phyloP scores from a whole-genome alignment of 2,113 vertebrate species.

The Neopipo cinnamomea region DNA sequence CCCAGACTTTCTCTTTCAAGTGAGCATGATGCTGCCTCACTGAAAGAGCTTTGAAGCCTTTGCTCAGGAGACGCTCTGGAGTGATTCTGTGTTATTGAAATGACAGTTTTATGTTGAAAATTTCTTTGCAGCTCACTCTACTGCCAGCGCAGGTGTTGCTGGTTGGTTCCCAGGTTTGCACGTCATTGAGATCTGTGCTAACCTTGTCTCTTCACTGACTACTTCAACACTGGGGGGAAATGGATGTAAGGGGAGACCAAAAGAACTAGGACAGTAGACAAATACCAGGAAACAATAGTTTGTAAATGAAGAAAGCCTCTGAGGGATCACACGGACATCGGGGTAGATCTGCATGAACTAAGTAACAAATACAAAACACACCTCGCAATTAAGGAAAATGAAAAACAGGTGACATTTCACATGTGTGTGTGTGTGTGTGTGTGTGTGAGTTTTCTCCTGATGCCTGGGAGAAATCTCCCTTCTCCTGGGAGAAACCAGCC shows the following conservation, averaged over 20 bases:
- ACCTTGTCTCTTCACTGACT: not conserved
- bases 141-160: not conserved
- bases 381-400: constrained; percentile 6
- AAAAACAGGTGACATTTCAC: not conserved
- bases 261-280: not conserved
- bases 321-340: not conserved
- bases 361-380: not conserved
- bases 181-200: not conserved
- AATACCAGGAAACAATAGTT: not conserved
- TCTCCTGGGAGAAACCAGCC: not conserved
- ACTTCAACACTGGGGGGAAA: not conserved
- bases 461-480: not conserved
- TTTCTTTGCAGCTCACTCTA: not conserved
- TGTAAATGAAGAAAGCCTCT: not conserved
- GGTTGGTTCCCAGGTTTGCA: not conserved
- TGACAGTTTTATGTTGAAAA: not conserved
- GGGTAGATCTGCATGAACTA: not conserved
- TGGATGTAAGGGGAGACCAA: not conserved
- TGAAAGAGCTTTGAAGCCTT: not conserved
- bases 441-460: not conserved
- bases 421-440: rapidly evolving
- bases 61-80: not conserved
- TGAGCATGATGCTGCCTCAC: not conserved
- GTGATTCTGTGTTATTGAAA: not conserved
- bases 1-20: not conserved